Base-by-base conservation (phyloP, 2,113 vertebrate genomes). In the Diphyllodes magnificus region DNA sequence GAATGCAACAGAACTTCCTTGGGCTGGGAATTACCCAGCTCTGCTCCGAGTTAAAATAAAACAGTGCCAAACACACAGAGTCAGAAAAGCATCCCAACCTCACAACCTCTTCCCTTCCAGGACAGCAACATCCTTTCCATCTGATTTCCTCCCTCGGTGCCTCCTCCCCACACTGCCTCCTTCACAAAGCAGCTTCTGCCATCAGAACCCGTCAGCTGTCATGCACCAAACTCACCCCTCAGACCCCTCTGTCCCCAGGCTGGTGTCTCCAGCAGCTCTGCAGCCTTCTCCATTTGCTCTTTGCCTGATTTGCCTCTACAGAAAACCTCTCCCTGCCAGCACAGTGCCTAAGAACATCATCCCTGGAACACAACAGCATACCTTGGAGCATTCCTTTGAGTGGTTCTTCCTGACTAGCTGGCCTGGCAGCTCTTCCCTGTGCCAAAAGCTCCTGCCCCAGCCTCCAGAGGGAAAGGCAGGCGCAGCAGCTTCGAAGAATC, bases 321-420 rank as follows among this genome's bases (percentile, higher is more conserved):
- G 63, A 31, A 75, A 85, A 71, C 40, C 13, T 80, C 93, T 94
- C 86, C 89, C 94, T 92, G 88, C 49, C 91, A 92, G 88, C 66
- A 78, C 73, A 53, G 75, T 88, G 88, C 93, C 93, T 11, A 71
- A 84, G 93, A 82, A 79, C 86, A 88, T 54, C 93, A 77, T 27
- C 82, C 47, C 76, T 20, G 65, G 28, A 73, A 47, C 69, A 94
- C 90, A 77, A 15, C 79, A 94, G 96, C 96, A 95, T 92, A 94
- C 96, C 97, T 97, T 7, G 83, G 88, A 91, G 94, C 97, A 96
- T 96, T 97, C 96, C 95, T 68, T 3, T 1, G 2, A 24, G 44
- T 49, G 68, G 93, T 22, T 94, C 93, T 93, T 95, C 93, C 92
- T 87, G 96, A 25, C 92, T 59, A 49, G 95, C 96, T 95, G 83